Evolutionary conservation across 1,140 invertebrate genomes (phyloP).

Genomic region (Drosophila obscura): DNA sequence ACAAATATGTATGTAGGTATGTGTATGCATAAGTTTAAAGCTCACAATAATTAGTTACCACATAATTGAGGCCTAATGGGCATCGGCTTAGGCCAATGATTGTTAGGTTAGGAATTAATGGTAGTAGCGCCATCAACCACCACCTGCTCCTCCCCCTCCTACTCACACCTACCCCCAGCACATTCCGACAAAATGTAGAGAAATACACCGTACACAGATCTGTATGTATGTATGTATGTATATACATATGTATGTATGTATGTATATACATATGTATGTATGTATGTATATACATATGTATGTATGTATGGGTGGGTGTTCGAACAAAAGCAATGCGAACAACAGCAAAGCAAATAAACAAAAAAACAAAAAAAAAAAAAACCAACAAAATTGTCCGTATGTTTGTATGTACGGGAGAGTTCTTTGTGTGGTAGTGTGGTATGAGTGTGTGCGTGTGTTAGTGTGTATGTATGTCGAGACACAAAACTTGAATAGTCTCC

Average conservation of each 20-base stretch:
- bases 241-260: too few species aligned
- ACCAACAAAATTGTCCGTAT: constrained; percentile 25
- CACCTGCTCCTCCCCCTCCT: too few species aligned
- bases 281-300: not conserved
- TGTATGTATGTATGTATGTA: constrained; percentile 1
- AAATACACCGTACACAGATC: too few species aligned
- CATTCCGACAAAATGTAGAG: too few species aligned
- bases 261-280: too few species aligned
- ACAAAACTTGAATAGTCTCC: constrained; percentile 74
- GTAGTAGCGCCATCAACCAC: too few species aligned
- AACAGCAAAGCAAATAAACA: constrained; percentile 9
- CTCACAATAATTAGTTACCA: too few species aligned
- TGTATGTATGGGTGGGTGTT: not conserved
- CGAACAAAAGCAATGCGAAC: constrained; percentile 35
- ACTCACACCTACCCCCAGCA: too few species aligned
- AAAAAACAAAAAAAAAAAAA: too few species aligned
- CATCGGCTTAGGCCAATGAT: too few species aligned
- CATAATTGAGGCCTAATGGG: too few species aligned
- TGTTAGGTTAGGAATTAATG: too few species aligned
- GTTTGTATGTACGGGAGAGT: not conserved
- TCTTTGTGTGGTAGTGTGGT: not conserved
- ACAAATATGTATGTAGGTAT: constrained; percentile 2
- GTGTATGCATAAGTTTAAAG: not conserved
- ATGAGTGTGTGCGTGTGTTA: constrained; percentile 1
- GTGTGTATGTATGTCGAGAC: constrained; percentile 40